Conservation (phyloP, 2,113 vertebrate genomes). For the Sinosuthora webbiana region DNA sequence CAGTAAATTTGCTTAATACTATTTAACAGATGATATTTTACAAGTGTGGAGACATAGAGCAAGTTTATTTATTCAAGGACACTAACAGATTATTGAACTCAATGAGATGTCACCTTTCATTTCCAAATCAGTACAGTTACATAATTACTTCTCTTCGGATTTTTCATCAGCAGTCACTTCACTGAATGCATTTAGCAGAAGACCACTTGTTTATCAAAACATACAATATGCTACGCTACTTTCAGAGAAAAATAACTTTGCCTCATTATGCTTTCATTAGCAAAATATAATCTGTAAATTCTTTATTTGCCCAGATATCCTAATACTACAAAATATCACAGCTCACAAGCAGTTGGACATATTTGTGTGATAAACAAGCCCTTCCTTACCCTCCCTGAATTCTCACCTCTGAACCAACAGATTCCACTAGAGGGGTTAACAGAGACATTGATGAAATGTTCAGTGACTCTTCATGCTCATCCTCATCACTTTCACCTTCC, state of each 20-base stretch:
- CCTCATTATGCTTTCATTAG: not conserved
- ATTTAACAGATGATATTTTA: not conserved
- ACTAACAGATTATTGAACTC: not conserved
- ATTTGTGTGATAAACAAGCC: not conserved
- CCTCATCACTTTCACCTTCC: slow-evolving; percentile 73
- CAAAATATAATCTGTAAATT: not conserved
- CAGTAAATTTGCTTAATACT: not conserved
- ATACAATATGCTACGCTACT: not conserved
- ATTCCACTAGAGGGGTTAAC: slow-evolving; percentile 90
- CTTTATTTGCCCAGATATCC: not conserved
- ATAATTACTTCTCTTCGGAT: no score
- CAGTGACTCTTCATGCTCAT: slow-evolving; percentile 80
- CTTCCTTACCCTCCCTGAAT: not conserved
- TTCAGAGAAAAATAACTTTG: not conserved
- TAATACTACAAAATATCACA: not conserved
- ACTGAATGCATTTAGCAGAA: no score
- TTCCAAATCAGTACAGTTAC: not conserved
- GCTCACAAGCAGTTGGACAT: not conserved
- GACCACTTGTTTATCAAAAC: not conserved
- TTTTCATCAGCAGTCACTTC: no score
- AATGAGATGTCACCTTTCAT: not conserved
- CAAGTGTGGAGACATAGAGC: not conserved
- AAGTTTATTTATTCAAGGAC: not conserved
- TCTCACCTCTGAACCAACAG: slow-evolving; percentile 86
- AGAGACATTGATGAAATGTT: slow-evolving; percentile 98